These are phyloP conservation scores for Ischnus inquisitorius DNA, from an alignment of 2,888 invertebrate species.

Conservation along the genomic window DNA sequence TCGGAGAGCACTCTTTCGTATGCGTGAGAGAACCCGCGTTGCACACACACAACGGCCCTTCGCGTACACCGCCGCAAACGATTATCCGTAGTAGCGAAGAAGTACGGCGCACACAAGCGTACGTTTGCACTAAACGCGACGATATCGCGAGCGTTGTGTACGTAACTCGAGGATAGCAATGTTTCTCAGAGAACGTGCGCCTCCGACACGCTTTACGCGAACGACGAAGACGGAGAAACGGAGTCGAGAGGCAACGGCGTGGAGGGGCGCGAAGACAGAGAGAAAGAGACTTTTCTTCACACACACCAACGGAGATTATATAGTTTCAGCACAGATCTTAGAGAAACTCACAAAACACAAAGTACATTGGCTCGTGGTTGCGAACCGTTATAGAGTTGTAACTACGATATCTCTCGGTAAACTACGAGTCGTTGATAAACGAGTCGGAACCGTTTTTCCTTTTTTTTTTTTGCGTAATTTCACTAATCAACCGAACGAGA, in stretches of 20 bases:
- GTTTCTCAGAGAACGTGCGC: conserved; percentile 52
- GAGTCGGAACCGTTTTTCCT: neutral
- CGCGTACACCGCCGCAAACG: neutral
- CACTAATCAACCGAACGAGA: neutral
- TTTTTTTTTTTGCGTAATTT: neutral
- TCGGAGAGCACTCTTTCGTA: conserved; percentile 42
- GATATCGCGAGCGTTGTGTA: conserved; percentile 14
- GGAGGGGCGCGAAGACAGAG: neutral
- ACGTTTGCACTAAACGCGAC: conserved; percentile 4
- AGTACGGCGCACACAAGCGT: conserved; percentile 11
- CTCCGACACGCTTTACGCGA: conserved; percentile 60
- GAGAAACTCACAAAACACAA: conserved; percentile 49
- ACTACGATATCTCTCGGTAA: neutral
- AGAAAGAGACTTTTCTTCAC: conserved; percentile 23
- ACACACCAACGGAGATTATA: conserved; percentile 18
- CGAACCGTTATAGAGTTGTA: conserved; percentile 42
- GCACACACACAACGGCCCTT: conserved; percentile 18
- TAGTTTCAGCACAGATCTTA: conserved; percentile 40
- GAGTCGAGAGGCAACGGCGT: conserved; percentile 20
- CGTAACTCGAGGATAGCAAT: conserved; percentile 41
- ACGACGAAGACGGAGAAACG: conserved; percentile 54
- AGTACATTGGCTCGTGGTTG: conserved; percentile 43
- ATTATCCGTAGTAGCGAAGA: conserved; percentile 38
- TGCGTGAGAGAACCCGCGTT: conserved; percentile 20
- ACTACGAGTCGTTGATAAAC: neutral